Evolutionary conservation across 2,888 invertebrate genomes (phyloP).

Genomic region (Ectropis crepuscularia): DNA sequence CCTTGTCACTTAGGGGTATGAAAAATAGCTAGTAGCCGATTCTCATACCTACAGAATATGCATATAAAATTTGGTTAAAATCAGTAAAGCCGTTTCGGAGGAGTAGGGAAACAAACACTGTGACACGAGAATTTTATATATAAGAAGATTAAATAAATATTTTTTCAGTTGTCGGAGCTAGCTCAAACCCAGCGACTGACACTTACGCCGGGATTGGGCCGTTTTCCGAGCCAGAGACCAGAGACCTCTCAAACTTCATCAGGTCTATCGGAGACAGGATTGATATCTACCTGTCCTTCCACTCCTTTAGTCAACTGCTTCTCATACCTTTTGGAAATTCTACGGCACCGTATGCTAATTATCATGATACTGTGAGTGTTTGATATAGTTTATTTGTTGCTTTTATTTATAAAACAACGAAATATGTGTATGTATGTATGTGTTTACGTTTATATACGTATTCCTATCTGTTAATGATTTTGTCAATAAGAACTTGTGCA

Average conservation of each 20-base stretch:
- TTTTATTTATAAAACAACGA: too few species aligned
- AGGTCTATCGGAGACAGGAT: conserved; percentile 54
- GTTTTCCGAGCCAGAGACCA: conserved; percentile 84
- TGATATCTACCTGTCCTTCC: conserved; percentile 83
- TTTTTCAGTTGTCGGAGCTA: conserved; percentile 68
- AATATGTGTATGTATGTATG: too few species aligned
- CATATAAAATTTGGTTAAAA: too few species aligned
- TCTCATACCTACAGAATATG: too few species aligned
- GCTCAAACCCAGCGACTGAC: conserved; percentile 68
- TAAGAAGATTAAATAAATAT: too few species aligned
- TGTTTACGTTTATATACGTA: not conserved
- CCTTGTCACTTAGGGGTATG: too few species aligned
- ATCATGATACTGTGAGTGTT: conserved; percentile 59
- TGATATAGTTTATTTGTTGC: not conserved
- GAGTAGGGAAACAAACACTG: too few species aligned
- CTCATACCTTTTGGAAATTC: conserved; percentile 85
- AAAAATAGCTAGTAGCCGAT: too few species aligned
- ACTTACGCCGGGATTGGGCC: conserved; percentile 80
- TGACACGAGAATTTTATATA: too few species aligned
- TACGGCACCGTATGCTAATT: conserved; percentile 56
- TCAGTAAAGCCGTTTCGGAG: too few species aligned
- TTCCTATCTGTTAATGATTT: not conserved
- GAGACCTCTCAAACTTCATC: conserved; percentile 55
- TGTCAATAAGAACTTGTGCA: too few species aligned
- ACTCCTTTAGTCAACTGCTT: conserved; percentile 89